Percentiles rank a stretch among this genome's conserved stretches.
Conservation (phyloP, 1,140 invertebrate species). For the Sycophaga agraensis region DNA sequence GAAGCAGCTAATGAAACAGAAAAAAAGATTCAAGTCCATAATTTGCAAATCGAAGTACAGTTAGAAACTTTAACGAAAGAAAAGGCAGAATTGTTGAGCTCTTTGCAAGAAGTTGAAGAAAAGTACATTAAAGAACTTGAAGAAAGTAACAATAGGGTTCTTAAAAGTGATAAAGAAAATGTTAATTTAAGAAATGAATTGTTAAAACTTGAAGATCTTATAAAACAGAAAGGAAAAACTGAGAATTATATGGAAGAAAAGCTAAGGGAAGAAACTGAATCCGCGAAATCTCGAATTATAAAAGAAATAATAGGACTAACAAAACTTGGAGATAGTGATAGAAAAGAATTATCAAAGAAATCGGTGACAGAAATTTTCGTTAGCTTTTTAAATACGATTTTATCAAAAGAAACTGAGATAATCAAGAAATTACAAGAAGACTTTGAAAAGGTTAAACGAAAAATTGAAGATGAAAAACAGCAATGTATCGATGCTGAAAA, state of each 20-base stretch:
- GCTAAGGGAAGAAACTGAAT: conserved; percentile 34
- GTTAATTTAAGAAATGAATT: conserved; percentile 37
- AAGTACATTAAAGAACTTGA: conserved; percentile 10
- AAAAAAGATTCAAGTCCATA: conserved; percentile 24
- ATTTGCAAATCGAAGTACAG: conserved; percentile 32
- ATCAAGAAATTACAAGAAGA: conserved; percentile 35
- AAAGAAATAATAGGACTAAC: conserved; percentile 40
- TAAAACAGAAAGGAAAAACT: conserved; percentile 12
- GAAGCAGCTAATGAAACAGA: conserved; percentile 4
- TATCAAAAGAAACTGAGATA: conserved; percentile 46
- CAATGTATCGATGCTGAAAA: conserved; percentile 41
- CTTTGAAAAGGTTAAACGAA: conserved; percentile 32
- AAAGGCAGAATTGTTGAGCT: neutral
- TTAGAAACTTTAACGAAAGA: conserved; percentile 22
- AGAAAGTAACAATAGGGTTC: conserved; percentile 27
- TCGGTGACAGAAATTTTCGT: conserved; percentile 37
- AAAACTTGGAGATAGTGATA: conserved; percentile 31
- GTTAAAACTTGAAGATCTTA: conserved; percentile 27
- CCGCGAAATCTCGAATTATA: conserved; percentile 34
- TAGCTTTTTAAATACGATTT: conserved; percentile 38
- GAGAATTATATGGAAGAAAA: conserved; percentile 13
- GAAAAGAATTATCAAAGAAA: conserved; percentile 30
- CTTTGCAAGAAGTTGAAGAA: neutral
- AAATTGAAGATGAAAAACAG: conserved; percentile 38
- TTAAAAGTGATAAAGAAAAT: conserved; percentile 36